Conservation (phyloP, 2,797 vertebrate species). For the Gouania willdenowi region DNA sequence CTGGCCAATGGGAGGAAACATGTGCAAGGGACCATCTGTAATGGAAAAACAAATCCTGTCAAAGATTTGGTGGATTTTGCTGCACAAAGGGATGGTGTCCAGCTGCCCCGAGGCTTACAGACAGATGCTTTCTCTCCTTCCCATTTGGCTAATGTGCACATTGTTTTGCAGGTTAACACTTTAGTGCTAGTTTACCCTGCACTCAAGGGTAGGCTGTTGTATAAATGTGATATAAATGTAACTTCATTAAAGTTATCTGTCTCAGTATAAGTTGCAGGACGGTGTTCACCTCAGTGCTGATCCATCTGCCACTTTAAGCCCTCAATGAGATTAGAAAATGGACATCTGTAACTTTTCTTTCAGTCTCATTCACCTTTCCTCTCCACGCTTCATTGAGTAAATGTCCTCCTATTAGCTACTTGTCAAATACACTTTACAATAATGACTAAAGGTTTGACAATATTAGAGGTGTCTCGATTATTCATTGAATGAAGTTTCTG, state of each 20-base stretch:
- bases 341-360: slow-evolving; percentile 59
- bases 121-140: slow-evolving; percentile 66
- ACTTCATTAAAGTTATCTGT: too few relatives aligned
- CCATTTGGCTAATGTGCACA: slow-evolving; percentile 28
- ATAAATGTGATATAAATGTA: too few relatives aligned
- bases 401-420: neutral
- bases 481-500: too few relatives aligned
- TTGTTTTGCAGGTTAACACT: slow-evolving; percentile 25
- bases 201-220: too few relatives aligned
- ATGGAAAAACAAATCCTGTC: slow-evolving; percentile 80
- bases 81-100: slow-evolving; percentile 50
- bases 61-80: slow-evolving; percentile 73
- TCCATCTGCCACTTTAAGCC: slow-evolving; percentile 47
- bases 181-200: neutral
- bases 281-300: slow-evolving; percentile 43
- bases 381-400: slow-evolving; percentile 8
- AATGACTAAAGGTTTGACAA: too few relatives aligned
- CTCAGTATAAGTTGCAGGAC: slow-evolving; percentile 18
- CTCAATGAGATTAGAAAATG: slow-evolving; percentile 42
- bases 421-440: neutral
- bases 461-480: too few relatives aligned
- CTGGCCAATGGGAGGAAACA: slow-evolving; percentile 70
- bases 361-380: slow-evolving; percentile 28
- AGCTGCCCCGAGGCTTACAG: slow-evolving; percentile 62
- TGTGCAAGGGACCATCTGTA: slow-evolving; percentile 77